Percentiles rank a stretch among this genome's conserved stretches.
phyloP scores from a whole-genome alignment of 2,797 vertebrate genomes.

The Fistularia commersonii region DNA sequence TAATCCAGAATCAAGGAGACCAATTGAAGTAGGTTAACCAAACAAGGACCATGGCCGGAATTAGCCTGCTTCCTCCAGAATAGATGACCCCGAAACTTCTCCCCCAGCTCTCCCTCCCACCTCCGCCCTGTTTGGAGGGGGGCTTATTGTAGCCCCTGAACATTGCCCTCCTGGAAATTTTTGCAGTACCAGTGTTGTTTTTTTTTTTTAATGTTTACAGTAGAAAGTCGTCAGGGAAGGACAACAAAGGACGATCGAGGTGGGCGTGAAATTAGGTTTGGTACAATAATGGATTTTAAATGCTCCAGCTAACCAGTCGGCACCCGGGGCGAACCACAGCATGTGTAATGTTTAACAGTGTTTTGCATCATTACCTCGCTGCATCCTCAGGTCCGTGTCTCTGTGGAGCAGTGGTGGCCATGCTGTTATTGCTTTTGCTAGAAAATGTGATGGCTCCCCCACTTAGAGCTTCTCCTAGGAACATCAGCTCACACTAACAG shows the following conservation, averaged over 20 bases:
- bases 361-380: no score
- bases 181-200: neutral
- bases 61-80: conserved; percentile 63
- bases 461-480: no score
- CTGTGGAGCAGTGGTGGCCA: no score
- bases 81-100: conserved; percentile 74
- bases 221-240: neutral
- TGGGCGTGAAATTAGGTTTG: neutral
- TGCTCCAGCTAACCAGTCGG: neutral
- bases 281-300: neutral
- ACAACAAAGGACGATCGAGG: neutral
- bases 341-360: no score
- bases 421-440: no score
- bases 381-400: no score
- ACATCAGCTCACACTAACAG: no score
- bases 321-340: no score
- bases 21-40: conserved; percentile 70
- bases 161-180: neutral
- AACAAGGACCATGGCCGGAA: conserved; percentile 57
- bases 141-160: neutral
- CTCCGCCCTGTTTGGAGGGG: neutral
- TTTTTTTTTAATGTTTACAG: neutral
- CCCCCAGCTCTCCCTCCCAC: conserved; percentile 10
- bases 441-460: no score
- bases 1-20: conserved; percentile 41